Percentiles rank a stretch among this genome's conserved stretches.
These are phyloP conservation scores for Anhinga anhinga DNA, from an alignment of 2,113 vertebrate genomes.

Conservation along the genomic window DNA sequence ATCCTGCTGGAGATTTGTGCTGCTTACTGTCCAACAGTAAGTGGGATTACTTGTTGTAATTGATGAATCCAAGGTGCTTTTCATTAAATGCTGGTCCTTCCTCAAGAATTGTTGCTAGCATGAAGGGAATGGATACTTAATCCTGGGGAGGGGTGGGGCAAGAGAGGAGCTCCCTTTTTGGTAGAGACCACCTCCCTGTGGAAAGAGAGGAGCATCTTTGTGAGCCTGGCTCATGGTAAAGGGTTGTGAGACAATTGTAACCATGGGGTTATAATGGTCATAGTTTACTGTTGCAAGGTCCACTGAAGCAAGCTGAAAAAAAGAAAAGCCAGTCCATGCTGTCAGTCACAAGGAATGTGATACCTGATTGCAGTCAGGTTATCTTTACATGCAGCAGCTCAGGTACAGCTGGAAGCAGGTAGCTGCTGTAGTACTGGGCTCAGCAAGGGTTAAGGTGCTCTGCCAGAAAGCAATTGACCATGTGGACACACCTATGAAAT, in stretches of 20 bases:
- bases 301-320: neutral
- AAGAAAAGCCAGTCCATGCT: neutral
- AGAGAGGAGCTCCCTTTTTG: neutral
- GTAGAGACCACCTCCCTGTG: neutral
- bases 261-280: neutral
- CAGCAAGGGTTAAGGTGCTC: neutral
- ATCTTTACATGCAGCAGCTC: neutral
- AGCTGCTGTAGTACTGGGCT: neutral
- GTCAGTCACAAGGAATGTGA: neutral
- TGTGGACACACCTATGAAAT: neutral
- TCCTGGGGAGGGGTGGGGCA: rapidly evolving
- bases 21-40: neutral
- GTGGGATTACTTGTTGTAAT: neutral
- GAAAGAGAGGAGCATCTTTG: neutral
- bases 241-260: neutral
- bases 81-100: neutral
- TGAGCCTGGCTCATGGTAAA: neutral
- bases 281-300: neutral
- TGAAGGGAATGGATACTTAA: neutral
- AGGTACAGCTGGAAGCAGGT: neutral
- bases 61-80: neutral
- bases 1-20: neutral
- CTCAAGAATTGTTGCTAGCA: neutral
- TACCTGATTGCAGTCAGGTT: rapidly evolving
- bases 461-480: neutral